These are phyloP conservation scores for Heteromyza rotundicornis DNA, from an alignment of 2,888 invertebrate genomes.

Conservation along the genomic window DNA sequence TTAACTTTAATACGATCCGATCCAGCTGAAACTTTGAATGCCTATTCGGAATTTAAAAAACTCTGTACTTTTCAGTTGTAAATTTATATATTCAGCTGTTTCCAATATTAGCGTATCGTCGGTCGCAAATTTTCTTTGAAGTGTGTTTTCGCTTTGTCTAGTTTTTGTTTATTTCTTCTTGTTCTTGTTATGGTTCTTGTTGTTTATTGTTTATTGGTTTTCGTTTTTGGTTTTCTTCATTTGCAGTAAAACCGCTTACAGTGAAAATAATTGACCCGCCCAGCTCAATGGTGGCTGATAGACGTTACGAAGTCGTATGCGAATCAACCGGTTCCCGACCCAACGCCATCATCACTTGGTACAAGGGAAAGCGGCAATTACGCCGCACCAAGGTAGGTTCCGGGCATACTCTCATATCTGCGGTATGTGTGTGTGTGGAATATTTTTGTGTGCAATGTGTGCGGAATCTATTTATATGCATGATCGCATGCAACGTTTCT, in stretches of 20 bases:
- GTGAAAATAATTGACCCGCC: slow-evolving; percentile 76
- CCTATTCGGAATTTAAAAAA: too few relatives aligned
- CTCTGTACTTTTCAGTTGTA: too few relatives aligned
- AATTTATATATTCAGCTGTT: neutral
- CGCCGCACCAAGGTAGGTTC: slow-evolving; percentile 80
- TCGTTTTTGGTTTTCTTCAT: slow-evolving; percentile 15
- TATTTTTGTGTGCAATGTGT: neutral
- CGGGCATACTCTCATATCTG: too few relatives aligned
- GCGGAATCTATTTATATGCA: neutral
- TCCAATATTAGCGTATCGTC: neutral
- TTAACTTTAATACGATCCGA: too few relatives aligned
- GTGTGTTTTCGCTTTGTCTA: slow-evolving; percentile 8
- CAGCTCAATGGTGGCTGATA: slow-evolving; percentile 79
- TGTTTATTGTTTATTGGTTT: slow-evolving; percentile 12
- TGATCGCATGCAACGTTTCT: neutral
- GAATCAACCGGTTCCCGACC: slow-evolving; percentile 86
- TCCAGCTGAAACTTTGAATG: too few relatives aligned
- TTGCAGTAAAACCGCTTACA: slow-evolving; percentile 79
- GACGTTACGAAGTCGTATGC: slow-evolving; percentile 82
- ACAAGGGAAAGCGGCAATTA: slow-evolving; percentile 83
- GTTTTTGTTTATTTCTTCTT: slow-evolving; percentile 8
- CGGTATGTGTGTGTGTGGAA: neutral
- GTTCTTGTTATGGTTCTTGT: neutral
- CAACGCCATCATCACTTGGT: slow-evolving; percentile 86
- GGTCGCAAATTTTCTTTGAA: neutral